Base-by-base conservation (phyloP, 2,888 invertebrate genomes). In the Apocheima hispidaria region DNA sequence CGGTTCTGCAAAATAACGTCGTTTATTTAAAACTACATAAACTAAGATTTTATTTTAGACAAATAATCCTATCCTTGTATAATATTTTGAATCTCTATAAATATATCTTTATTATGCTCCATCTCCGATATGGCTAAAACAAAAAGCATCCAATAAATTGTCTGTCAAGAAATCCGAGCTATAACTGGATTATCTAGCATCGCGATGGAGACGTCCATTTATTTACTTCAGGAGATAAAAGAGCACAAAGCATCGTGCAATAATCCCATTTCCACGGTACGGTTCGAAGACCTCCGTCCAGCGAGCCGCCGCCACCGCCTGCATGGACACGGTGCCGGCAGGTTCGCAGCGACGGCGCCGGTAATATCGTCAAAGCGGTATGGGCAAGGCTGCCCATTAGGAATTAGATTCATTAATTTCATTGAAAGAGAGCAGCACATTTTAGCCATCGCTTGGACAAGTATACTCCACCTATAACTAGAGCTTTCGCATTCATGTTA, bases 221-320 rank as follows among this genome's bases (percentile, higher is more conserved):
- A 59, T 68, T 71, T 68, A 70, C 70, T 66, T 63, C 65, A 65
- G 60, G 76, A 75, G 70, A 67, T 72, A 79, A 83, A 80, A 77
- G 78, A 86, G 86, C 81, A 82, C 84, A 79, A 85, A 88, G 77
- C 82, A 80, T 83, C 87, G 87, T 80, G 86, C 84, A 86, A 84
- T 88, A 90, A 89, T 89, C 86, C 83, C 83, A 88, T 89, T 89
- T 89, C 86, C 87, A 89, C 87, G 88, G 87, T 84, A 68, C 65
- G 84, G 88, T 88, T 88, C 86, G 84, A 77, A 88, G 87, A 88
- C 86, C 86, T 78, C 83, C 74, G 75, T 21, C 50, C 60, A 65
- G 56, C 64, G 58, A 66, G 50, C 60, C 49, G 21, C 16, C 65
- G 46, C 57, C n/a, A 6, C 49, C 54, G 41, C 58, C n/a, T n/a